Percentiles rank a stretch among this genome's conserved stretches.
phyloP scores from a whole-genome alignment of 2,113 vertebrate species.

The Neogale vison region DNA sequence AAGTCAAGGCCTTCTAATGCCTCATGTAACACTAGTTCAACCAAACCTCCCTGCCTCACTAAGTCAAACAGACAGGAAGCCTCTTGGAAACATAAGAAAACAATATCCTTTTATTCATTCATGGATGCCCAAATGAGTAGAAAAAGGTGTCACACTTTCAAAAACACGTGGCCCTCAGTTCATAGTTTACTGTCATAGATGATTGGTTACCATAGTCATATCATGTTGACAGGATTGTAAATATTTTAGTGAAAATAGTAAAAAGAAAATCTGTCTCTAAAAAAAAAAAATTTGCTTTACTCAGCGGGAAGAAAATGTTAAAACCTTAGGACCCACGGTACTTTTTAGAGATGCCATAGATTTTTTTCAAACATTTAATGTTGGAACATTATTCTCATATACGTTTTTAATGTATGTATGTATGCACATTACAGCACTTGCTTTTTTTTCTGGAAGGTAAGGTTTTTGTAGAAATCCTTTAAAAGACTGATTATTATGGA shows the following conservation, averaged over 20 bases:
- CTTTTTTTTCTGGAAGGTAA: neutral
- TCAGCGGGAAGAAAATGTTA: conserved; percentile 59
- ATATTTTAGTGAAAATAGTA: neutral
- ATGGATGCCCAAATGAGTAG: neutral
- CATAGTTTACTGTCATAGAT: neutral
- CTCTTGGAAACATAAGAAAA: neutral
- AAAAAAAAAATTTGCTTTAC: neutral
- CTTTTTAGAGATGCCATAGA: conserved; percentile 14
- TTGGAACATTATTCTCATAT: conserved; percentile 52
- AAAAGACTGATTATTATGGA: conserved; percentile 42
- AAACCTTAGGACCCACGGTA: neutral
- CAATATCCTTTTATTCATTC: neutral
- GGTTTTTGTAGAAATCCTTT: conserved; percentile 32
- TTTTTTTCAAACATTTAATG: neutral
- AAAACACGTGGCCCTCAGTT: neutral
- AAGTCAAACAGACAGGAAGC: conserved; percentile 12
- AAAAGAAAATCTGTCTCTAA: neutral
- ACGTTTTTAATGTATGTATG: conserved; percentile 14
- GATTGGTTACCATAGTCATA: neutral
- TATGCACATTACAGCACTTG: neutral
- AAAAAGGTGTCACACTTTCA: neutral
- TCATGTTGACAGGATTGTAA: neutral
- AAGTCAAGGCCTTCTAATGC: neutral
- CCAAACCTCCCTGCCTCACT: neutral
- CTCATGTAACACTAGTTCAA: neutral